Evolutionary conservation across 2,113 vertebrate genomes (phyloP), one percentile per base, ranked within the genome.

Genomic region (Erinaceus europaeus): DNA sequence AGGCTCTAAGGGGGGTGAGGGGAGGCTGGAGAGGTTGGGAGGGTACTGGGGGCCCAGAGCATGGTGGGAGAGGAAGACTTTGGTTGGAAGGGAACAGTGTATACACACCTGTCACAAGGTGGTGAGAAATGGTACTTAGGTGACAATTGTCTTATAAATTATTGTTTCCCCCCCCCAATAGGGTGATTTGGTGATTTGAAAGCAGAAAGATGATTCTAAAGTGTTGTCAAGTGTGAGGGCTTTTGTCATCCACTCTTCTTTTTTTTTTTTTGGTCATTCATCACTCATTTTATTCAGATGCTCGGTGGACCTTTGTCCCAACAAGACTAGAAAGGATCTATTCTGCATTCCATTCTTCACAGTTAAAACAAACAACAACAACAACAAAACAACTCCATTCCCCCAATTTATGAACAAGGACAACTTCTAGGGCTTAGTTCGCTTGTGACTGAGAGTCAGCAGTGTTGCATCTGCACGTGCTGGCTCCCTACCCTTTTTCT

Each of bases 201-300:
- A n/a, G n/a, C n/a, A n/a, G 9, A 57, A 57, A 57, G 55, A 57
- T 27, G 23, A 57, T 34, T 12, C 44, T 34, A n/a, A 9, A 6
- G 0, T 36, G 12, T 3, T 27, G 29, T 20, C 59, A 36, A 13
- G 10, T n/a, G n/a, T 40, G 72, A 73, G 34, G 48, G 53, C 13
- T 55, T 52, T 50, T 20, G 10, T 23, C 57, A 34, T 15, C 8
- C 69, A 71, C 27, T 46, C 48, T 42, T 20, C 13, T 32, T n/a
- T n/a, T n/a, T n/a, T n/a, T n/a, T n/a, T n/a, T n/a, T n/a, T n/a
- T n/a, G n/a, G 40, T n/a, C 38, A 32, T 12, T 85, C 0, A 1
- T 32, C 76, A 73, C 21, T 76, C 12, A 11, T 69, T 95, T 94
- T 93, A 94, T 87, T 94, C 42, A 38, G 34, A 75, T 6, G 25